Evolutionary conservation across 2,888 invertebrate genomes (phyloP).

Genomic region (Dugesia japonica): DNA sequence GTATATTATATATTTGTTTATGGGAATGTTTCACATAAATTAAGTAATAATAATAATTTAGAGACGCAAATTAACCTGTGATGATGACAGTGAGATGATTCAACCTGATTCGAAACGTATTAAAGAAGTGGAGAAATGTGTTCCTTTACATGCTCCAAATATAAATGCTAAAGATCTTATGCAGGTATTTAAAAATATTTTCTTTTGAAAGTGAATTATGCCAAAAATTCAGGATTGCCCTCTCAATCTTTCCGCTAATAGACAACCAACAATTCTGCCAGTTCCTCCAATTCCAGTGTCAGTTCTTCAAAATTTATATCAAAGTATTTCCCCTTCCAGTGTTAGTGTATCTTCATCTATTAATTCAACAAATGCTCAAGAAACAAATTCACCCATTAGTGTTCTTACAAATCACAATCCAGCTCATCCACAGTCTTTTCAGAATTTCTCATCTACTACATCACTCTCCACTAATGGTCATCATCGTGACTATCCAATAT

Average conservation of each 20-base stretch:
- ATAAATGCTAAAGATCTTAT: not conserved
- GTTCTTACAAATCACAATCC: slow-evolving; percentile 22
- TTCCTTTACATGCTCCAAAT: not conserved
- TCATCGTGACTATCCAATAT: not conserved
- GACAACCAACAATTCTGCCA: not conserved
- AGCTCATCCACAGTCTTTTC: not conserved
- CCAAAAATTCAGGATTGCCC: slow-evolving; percentile 26
- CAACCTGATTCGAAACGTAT: not conserved
- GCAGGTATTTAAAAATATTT: not conserved
- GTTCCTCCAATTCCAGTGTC: not conserved
- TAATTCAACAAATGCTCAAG: not conserved
- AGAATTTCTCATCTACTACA: not conserved
- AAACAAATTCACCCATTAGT: not conserved
- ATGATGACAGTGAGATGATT: not conserved
- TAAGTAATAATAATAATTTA: no score
- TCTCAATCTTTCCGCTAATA: slow-evolving; percentile 17
- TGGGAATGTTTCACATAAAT: no score
- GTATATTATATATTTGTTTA: no score
- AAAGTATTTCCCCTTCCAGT: not conserved
- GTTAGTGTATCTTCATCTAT: not conserved
- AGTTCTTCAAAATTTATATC: not conserved
- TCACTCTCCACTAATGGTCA: not conserved
- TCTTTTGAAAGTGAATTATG: not conserved
- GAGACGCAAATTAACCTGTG: not conserved
- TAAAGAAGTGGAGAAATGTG: not conserved